Evolutionary conservation across 2,113 vertebrate species (phyloP), one percentile per base, ranked within the genome.

Genomic region (Zeus faber): DNA sequence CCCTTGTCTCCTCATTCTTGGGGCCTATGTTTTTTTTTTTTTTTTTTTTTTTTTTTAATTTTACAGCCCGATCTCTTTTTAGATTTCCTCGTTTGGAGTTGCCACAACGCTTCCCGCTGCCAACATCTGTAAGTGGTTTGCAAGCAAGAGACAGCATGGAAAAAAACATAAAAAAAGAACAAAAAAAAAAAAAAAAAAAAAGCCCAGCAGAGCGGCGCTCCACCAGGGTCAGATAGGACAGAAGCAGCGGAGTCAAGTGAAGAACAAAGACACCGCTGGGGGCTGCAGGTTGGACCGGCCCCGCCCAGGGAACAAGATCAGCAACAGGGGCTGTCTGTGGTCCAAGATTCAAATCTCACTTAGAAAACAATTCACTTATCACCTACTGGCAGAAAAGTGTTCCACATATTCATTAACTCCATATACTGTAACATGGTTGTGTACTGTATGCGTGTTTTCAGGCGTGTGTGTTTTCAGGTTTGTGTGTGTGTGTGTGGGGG

Each of bases 101-200:
- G 86, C 88, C 86, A 87, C 82, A 82, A 77, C 54, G 63, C 54
- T 80, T 79, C 67, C 69, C 6, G 53, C 76, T 85, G 84, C 84
- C 87, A 88, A 89, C 86, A 89, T 90, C 87, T 88, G 89, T 70
- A 81, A 86, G 77, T 77, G 81, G 74, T 88, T 88, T 87, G 68
- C 69, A 84, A 73, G 74, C 70, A 65, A 74, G 80, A 89, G 80
- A 84, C 85, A 79, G 75, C 65, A 72, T 77, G 79, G 77, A 81
- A 81, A 82, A n/a, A 65, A 83, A 82, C 70, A 79, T 76, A 49
- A 76, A 69, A 69, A 77, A 18, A 71, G 25, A 73, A 76, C 18
- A 43, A 8, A 43, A 10, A 10, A 21, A 1, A 25, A 47, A 47
- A 6, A 43, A 53, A 23, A 44, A n/a, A 29, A 25, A 47, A 23